Evolutionary conservation across 2,113 vertebrate species (phyloP).

Genomic region (Neoarius graeffei): DNA sequence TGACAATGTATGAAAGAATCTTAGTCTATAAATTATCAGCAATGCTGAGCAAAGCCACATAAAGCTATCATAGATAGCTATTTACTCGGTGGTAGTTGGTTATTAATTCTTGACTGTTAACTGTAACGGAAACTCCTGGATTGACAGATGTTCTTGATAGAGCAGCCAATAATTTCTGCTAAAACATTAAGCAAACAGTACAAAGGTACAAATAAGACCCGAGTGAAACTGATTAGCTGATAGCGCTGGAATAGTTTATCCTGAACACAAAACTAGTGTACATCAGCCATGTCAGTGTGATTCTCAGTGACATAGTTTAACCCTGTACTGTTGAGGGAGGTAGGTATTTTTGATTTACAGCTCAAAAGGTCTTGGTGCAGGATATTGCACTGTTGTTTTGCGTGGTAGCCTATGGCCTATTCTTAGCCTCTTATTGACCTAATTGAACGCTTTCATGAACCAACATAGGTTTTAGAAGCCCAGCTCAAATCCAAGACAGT

Average conservation of each 20-base stretch:
- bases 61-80: neutral
- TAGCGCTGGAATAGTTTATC: neutral
- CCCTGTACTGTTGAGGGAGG: neutral
- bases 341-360: neutral
- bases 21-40: neutral
- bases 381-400: neutral
- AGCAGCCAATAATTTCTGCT: neutral
- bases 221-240: neutral
- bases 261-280: neutral
- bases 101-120: neutral
- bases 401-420: neutral
- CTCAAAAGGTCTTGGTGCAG: neutral
- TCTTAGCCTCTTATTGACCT: neutral
- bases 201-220: neutral
- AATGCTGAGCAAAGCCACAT: neutral
- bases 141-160: neutral
- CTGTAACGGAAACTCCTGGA: neutral
- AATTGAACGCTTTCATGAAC: neutral
- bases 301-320: conserved; percentile 10
- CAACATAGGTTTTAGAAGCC: neutral
- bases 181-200: neutral
- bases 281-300: neutral
- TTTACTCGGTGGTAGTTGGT: neutral
- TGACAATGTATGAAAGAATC: neutral
- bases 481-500: neutral